A percentile compares a stretch with the other conserved stretches of the same genome.
Evolutionary conservation across 2,797 vertebrate genomes (phyloP).

Genomic region (Tragopan temminckii): DNA sequence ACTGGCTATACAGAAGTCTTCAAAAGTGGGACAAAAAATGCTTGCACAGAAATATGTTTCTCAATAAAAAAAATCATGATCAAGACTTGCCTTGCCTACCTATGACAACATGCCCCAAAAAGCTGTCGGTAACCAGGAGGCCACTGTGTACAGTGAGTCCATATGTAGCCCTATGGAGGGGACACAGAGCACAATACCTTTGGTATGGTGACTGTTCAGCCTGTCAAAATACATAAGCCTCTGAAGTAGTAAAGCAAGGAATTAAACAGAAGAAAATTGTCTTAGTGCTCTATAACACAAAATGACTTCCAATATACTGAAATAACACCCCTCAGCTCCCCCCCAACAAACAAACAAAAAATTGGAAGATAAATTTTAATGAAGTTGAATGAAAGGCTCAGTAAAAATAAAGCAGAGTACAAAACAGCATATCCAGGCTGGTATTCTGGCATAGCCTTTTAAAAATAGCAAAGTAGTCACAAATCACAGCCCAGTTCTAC

Average conservation of each 20-base stretch:
- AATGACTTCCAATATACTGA: not conserved
- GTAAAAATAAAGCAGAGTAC: not conserved
- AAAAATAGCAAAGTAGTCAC: not conserved
- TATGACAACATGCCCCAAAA: not conserved
- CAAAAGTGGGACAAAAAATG: not conserved
- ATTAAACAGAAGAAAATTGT: not conserved
- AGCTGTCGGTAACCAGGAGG: not conserved
- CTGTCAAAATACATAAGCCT: not conserved
- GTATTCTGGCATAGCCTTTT: not conserved
- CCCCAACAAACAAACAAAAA: too few species aligned
- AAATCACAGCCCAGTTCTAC: not conserved
- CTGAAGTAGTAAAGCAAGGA: not conserved
- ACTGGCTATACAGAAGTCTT: not conserved
- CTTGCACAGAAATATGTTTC: not conserved
- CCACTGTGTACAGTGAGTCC: not conserved
- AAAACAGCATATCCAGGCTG: not conserved
- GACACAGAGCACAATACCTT: not conserved
- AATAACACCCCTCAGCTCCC: not conserved
- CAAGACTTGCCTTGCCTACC: not conserved
- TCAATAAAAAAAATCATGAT: not conserved
- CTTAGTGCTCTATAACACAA: not conserved
- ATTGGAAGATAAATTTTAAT: not conserved
- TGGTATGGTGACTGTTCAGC: not conserved
- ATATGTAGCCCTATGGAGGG: too few species aligned
- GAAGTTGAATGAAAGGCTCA: not conserved